A percentile compares a stretch with the other conserved stretches of the same genome.
phyloP scores from a whole-genome alignment of 23 tunicate genomes.

The Phallusia fumigata region DNA sequence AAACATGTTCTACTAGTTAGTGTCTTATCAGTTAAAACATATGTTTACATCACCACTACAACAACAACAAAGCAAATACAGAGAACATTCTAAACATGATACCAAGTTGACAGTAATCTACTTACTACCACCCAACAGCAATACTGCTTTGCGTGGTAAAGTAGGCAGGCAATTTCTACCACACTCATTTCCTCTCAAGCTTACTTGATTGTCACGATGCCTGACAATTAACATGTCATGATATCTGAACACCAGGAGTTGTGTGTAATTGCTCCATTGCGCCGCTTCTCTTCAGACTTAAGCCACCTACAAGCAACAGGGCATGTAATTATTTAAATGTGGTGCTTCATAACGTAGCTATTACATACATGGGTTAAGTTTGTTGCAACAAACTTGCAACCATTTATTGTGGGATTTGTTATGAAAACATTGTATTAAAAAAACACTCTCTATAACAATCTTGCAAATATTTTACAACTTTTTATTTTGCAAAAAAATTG shows the following conservation, averaged over 20 bases:
- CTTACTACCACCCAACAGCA: neutral
- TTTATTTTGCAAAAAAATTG: no score
- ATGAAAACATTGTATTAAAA: no score
- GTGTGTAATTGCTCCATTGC: conserved; percentile 3
- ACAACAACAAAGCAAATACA: neutral
- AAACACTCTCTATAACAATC: no score
- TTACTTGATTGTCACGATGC: conserved; percentile 2
- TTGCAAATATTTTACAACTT: no score
- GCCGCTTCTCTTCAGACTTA: neutral
- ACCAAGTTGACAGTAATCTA: neutral
- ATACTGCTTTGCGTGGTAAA: neutral
- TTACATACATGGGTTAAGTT: no score
- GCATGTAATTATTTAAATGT: neutral
- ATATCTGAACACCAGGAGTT: neutral
- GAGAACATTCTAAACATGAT: neutral
- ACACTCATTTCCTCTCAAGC: conserved; percentile 8
- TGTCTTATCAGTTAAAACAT: neutral
- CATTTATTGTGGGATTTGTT: no score
- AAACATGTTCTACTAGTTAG: no score
- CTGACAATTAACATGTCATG: neutral
- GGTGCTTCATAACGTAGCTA: no score
- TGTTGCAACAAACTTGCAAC: no score
- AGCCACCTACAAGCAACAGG: neutral
- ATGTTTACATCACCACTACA: neutral
- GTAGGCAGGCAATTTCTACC: neutral